A percentile compares a stretch with the other conserved stretches of the same genome.
phyloP scores from a whole-genome alignment of 1,140 invertebrate genomes.

The Anoplophora glabripennis region DNA sequence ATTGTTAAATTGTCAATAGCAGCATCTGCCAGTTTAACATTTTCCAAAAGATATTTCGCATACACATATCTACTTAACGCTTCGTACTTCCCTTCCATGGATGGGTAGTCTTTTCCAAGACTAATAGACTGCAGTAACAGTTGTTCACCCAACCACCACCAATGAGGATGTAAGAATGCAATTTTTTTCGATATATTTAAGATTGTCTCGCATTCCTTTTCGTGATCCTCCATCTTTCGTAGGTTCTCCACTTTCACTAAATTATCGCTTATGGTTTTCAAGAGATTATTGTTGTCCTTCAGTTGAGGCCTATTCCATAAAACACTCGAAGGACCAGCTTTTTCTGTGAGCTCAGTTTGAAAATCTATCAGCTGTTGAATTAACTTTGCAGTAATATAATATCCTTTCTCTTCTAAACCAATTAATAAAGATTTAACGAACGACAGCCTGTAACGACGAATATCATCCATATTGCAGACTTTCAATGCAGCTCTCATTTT shows the following conservation, averaged over 20 bases:
- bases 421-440: conserved; percentile 53
- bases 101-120: conserved; percentile 47
- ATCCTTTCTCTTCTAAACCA: conserved; percentile 54
- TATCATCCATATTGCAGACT: conserved; percentile 17
- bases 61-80: conserved; percentile 54
- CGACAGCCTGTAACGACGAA: conserved; percentile 47
- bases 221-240: conserved; percentile 21
- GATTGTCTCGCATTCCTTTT: conserved; percentile 47
- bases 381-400: conserved; percentile 49
- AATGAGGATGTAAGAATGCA: conserved; percentile 52
- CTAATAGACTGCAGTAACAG: conserved; percentile 52
- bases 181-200: conserved; percentile 51
- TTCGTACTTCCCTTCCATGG: conserved; percentile 50
- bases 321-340: conserved; percentile 52
- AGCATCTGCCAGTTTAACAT: conserved; percentile 43
- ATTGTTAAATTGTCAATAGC: conserved; percentile 42
- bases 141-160: conserved; percentile 59
- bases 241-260: conserved; percentile 51
- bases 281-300: conserved; percentile 45
- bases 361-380: conserved; percentile 54
- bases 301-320: conserved; percentile 43
- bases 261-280: conserved; percentile 50
- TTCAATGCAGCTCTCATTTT: conserved; percentile 24
- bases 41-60: conserved; percentile 55
- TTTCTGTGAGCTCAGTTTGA: conserved; percentile 50